Base-by-base conservation (phyloP, 1,140 invertebrate genomes). In the Phenacoccus solenopsis region DNA sequence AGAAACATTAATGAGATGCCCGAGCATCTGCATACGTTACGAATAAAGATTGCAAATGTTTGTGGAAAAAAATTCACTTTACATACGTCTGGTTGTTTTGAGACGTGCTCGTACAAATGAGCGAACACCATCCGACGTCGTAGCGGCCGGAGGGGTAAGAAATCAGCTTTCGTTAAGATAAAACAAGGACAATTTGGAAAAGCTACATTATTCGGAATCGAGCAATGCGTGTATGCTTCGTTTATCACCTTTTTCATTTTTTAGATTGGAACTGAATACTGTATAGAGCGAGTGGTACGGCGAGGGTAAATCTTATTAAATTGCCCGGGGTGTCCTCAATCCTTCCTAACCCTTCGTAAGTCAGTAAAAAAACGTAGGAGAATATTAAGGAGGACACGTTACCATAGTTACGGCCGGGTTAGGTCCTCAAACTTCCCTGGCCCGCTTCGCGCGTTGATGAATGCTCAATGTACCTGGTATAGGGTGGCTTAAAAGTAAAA, bases 241-340 rank as follows among this genome's bases (percentile, higher is more conserved):
- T 64, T 64, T 64, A 64, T 64, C 59, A 64, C 59, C 59, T 64
- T 64, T 64, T 64, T 64, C 59, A 64, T 64, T 64, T 64, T 64
- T 64, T 64, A 64, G 59, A 64, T 64, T 64, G 59, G 59, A 64
- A 64, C 59, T 64, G 59, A 64, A 64, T 64, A 64, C 59, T 16
- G 59, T 10, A 64, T 24, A 64, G 59, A 64, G 25, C 25, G 59
- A 10, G 3, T 4, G 25, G 59, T 64, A 10, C 20, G 59, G 59
- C 22, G 59, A 64, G 59, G 59, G 59, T 64, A 64, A 64, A 64
- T 64, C 59, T 64, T 64, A 64, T 64, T 64, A 64, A 64, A 64
- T 64, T 64, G 59, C 59, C 59, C 59, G 59, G 59, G 59, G 59
- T 64, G 59, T 64, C 59, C 59, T 64, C 59, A 64, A 64, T 64